phyloP scores from a whole-genome alignment of 2,113 vertebrate species.

The Emberiza fucata region DNA sequence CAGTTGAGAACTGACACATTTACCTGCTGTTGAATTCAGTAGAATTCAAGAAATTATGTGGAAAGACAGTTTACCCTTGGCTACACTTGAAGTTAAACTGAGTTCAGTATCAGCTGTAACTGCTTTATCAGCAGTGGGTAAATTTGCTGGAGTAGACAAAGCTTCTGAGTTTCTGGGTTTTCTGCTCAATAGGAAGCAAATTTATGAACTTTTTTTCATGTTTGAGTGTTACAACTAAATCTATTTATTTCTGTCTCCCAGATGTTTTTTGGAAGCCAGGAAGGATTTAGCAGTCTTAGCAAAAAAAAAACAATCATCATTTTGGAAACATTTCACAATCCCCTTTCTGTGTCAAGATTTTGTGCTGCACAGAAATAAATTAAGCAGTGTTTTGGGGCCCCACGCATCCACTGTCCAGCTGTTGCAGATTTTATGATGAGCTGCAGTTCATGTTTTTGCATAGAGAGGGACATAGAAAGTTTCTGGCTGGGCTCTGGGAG shows the following conservation, averaged over 20 bases:
- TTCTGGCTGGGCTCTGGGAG: neutral
- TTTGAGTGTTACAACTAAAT: conserved; percentile 29
- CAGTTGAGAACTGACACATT: neutral
- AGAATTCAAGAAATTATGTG: neutral
- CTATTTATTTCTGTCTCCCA: conserved; percentile 46
- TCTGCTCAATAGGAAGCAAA: conserved; percentile 54
- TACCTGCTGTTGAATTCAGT: neutral
- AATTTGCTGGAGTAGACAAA: conserved; percentile 64
- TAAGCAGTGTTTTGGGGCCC: neutral
- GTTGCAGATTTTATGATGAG: neutral
- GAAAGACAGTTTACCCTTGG: conserved; percentile 32
- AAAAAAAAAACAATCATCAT: neutral
- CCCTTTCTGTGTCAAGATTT: neutral
- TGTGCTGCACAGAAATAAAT: conserved; percentile 8
- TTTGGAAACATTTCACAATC: conserved; percentile 26
- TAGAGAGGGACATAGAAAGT: neutral
- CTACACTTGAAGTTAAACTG: conserved; percentile 39
- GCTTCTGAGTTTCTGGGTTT: conserved; percentile 14
- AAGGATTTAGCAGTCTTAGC: conserved; percentile 46
- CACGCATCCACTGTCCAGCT: neutral
- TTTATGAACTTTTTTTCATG: conserved; percentile 27
- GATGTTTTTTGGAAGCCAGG: conserved; percentile 43
- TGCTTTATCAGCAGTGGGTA: conserved; percentile 55
- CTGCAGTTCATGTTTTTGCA: neutral
- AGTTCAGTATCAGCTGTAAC: conserved; percentile 29